Evolutionary conservation across 2,797 vertebrate species (phyloP).

Genomic region (Denticeps clupeoides): DNA sequence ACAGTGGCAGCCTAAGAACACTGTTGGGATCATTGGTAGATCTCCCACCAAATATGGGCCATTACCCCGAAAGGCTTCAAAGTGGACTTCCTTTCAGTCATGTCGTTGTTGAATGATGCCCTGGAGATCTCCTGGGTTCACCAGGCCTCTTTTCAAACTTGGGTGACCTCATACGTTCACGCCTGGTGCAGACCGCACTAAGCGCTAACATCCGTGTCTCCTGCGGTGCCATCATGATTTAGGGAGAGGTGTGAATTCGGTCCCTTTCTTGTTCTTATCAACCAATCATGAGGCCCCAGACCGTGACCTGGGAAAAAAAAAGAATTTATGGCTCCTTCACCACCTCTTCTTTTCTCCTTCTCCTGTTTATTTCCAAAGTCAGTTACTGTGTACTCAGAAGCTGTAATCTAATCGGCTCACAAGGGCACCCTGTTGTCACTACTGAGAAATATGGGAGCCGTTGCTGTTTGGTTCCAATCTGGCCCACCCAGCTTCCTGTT

Average conservation of each 20-base stretch:
- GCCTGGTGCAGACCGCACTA: too few relatives aligned
- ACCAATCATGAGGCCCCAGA: too few relatives aligned
- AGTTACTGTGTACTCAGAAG: not conserved
- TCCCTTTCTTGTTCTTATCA: conserved; percentile 7
- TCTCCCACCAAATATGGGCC: conserved; percentile 9
- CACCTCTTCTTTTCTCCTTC: not conserved
- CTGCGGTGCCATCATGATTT: conserved; percentile 21
- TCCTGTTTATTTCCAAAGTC: not conserved
- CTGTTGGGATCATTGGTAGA: not conserved
- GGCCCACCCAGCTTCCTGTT: too few relatives aligned
- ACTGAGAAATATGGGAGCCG: not conserved
- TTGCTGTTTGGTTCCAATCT: not conserved
- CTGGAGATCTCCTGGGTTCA: not conserved
- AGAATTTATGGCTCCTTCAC: not conserved
- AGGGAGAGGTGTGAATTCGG: conserved; percentile 10
- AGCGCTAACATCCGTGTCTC: not conserved
- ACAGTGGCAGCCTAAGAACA: too few relatives aligned
- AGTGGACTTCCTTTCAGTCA: not conserved
- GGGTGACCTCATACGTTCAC: conserved; percentile 19
- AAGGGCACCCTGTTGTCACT: not conserved
- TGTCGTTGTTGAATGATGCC: conserved; percentile 11
- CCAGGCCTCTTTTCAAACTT: not conserved
- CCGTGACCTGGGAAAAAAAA: not conserved
- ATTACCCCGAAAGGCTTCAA: conserved; percentile 4
- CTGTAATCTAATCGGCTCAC: not conserved